Percentiles rank a stretch among this genome's conserved stretches.
Conservation (phyloP, 2,797 vertebrate species). For the Oreochromis grahami region DNA sequence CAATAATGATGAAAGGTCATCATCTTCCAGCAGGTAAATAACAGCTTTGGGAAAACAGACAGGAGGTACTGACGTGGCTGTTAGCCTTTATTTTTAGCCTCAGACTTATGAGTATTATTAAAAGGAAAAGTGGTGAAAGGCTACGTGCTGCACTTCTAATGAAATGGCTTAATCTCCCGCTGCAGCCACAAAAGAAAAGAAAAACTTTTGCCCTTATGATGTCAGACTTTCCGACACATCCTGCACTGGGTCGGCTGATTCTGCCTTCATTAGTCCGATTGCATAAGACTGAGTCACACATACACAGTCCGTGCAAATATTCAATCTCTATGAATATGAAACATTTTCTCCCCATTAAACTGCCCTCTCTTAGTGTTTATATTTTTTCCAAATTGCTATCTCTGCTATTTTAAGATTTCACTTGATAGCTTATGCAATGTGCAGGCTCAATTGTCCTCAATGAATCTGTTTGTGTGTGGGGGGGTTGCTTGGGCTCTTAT, state of each 20-base stretch:
- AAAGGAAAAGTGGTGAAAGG: not conserved
- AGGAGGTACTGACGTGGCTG: not conserved
- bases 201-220: not conserved
- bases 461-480: not conserved
- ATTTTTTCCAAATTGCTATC: not conserved
- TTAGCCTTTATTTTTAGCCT: not conserved
- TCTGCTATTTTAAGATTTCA: slow-evolving; percentile 35
- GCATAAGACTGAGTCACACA: slow-evolving; percentile 25
- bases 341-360: not conserved
- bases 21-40: not conserved
- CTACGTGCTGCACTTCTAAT: not conserved
- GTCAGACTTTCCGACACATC: not conserved
- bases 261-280: slow-evolving; percentile 31
- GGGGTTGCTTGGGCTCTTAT: slow-evolving; percentile 8
- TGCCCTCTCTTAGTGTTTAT: slow-evolving; percentile 17
- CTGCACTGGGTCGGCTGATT: not conserved
- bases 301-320: not conserved
- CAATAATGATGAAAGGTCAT: not conserved
- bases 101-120: not conserved
- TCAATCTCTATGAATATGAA: slow-evolving; percentile 20
- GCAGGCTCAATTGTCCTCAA: slow-evolving; percentile 18
- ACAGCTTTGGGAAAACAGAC: not conserved
- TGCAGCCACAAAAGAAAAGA: not conserved
- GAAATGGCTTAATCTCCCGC: not conserved
- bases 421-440: slow-evolving; percentile 13